Base-by-base conservation (phyloP, 2,888 invertebrate species). In the Dexiosoma caninum region DNA sequence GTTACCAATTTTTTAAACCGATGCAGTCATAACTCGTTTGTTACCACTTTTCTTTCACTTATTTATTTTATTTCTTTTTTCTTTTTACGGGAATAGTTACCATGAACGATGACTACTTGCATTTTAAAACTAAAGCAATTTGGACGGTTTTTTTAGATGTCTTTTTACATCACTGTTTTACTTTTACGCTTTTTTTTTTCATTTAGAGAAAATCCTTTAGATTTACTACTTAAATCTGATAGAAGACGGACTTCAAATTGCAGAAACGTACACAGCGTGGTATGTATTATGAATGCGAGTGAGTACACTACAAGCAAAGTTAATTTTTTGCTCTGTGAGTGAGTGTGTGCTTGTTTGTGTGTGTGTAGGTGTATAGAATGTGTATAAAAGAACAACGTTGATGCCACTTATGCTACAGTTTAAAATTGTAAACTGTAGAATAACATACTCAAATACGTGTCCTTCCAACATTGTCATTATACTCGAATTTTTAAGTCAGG, bases 401-500 rank as follows among this genome's bases (percentile, higher is more conserved):
- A 64, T 69, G 35, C 55, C 69, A 74, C 74, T 74, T 75, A 57
- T 70, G 70, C 66, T 76, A 80, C 71, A 76, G 67, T 80, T 76
- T 80, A 76, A 80, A 80, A 75, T 51, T 71, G 76, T 80, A 66
- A 81, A 77, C 83, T 81, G 76, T 82, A 79, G 83, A 84, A 82
- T 80, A 83, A 84, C 83, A 83, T 78, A 76, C 76, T 72, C 69
- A 82, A 78, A 74, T 83, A 84, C 84, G 84, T 84, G 83, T 82
- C 83, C 66, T 83, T 83, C 79, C 75, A 74, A 80, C 83, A 77
- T 78, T 79, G 76, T 83, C 83, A 83, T 85, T 84, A 83, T 83
- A 83, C 83, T 83, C 82, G 83, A 81, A 82, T 84, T 84, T 83
- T 81, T 83, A 83, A 83, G 83, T 82, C 82, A 83, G 83, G 84